A percentile compares a stretch with the other conserved stretches of the same genome.
phyloP scores from a whole-genome alignment of 1,140 invertebrate species.

The Rhysida immarginata region DNA sequence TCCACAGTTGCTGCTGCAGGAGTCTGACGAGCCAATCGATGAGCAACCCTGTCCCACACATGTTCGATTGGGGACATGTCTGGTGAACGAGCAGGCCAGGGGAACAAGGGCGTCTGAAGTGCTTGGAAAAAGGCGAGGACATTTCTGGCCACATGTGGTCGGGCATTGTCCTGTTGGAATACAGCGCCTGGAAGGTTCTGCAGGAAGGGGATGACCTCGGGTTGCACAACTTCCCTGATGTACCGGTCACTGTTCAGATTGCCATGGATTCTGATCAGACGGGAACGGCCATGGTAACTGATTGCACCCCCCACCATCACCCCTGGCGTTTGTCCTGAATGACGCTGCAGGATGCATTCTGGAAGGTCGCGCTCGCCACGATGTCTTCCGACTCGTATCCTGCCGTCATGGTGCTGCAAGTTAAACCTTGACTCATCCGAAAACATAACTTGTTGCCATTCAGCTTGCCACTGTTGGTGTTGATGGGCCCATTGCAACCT shows the following conservation, averaged over 20 bases:
- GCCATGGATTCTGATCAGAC: background rate
- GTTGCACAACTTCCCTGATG: background rate
- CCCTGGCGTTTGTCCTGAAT: no score
- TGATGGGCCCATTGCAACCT: no score
- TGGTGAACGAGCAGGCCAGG: conserved; percentile 1
- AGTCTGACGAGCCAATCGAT: no score
- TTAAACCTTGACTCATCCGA: no score
- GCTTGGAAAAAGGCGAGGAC: background rate
- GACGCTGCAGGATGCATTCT: no score
- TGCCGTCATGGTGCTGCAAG: no score
- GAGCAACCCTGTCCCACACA: conserved; percentile 3
- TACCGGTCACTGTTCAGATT: background rate
- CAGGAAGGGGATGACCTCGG: background rate
- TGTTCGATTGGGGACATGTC: conserved; percentile 5
- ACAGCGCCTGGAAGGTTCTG: background rate
- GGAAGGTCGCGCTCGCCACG: no score
- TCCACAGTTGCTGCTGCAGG: no score
- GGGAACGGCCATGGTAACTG: background rate
- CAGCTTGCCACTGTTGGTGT: no score
- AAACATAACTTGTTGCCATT: no score
- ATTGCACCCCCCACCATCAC: no score
- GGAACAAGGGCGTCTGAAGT: background rate
- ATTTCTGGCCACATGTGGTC: background rate
- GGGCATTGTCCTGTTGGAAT: conserved; percentile 2
- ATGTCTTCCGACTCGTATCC: no score